Evolutionary conservation across 2,113 vertebrate genomes (phyloP).

Genomic region (Perca fluviatilis): DNA sequence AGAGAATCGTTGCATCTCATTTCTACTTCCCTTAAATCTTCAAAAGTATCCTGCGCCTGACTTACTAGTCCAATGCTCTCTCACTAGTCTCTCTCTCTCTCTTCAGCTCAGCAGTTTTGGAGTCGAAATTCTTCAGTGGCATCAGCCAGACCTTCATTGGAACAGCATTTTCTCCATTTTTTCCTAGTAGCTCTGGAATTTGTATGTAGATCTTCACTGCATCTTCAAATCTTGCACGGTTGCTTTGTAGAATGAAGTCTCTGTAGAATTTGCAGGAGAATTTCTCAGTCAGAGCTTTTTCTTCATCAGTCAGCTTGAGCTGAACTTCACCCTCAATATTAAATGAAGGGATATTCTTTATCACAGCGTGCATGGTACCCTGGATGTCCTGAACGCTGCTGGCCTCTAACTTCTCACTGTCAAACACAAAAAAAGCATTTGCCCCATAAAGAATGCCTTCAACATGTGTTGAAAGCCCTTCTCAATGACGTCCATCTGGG

Average conservation of each 20-base stretch:
- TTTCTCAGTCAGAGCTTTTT: constrained; percentile 4
- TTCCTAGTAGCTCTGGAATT: constrained; percentile 34
- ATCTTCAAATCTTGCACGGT: constrained; percentile 8
- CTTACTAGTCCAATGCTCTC: background rate
- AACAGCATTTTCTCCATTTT: background rate
- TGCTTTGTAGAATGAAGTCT: constrained; percentile 31
- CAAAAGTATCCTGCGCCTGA: background rate
- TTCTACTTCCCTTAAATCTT: background rate
- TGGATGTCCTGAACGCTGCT: background rate
- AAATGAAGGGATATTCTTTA: constrained; percentile 23
- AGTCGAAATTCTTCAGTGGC: background rate
- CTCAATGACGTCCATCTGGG: no score
- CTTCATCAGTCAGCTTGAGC: background rate
- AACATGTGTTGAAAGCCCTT: no score
- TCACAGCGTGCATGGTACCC: constrained; percentile 11
- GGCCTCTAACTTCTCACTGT: constrained; percentile 21
- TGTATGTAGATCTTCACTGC: constrained; percentile 7
- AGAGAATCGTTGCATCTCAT: constrained; percentile 54
- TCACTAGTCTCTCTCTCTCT: no score
- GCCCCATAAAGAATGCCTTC: no score
- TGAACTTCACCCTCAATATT: accelerated
- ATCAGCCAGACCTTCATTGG: constrained; percentile 22
- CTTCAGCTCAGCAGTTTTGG: accelerated
- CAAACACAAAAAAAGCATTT: constrained; percentile 21
- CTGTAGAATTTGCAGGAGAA: constrained; percentile 41